Conservation (phyloP, 1,140 invertebrate genomes). For the Drosophila azteca region DNA sequence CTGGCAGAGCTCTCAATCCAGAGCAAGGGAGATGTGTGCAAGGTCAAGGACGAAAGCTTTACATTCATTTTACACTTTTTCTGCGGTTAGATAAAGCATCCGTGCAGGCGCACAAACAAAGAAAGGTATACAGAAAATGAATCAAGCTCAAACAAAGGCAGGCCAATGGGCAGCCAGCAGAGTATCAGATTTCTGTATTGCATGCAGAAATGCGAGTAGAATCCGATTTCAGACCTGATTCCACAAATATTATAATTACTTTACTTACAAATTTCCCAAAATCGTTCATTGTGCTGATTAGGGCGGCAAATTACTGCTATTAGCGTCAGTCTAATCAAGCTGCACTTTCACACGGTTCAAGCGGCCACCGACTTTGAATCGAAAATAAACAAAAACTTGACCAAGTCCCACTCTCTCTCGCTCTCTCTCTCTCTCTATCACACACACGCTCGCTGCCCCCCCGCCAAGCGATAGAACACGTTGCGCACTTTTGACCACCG, state of each 20-base stretch:
- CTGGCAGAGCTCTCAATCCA: not conserved
- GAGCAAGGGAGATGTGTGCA: constrained; percentile 52
- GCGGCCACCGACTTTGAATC: constrained; percentile 11
- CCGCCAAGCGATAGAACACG: constrained; percentile 46
- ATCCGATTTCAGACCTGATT: no score
- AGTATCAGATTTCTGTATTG: constrained; percentile 1
- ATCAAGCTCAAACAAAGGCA: not conserved
- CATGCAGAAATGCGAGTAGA: no score
- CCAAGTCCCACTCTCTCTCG: constrained; percentile 1
- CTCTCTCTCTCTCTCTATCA: not conserved
- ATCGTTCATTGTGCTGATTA: constrained; percentile 39
- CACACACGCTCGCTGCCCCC: not conserved
- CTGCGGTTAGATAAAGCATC: constrained; percentile 75
- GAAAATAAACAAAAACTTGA: constrained; percentile 37
- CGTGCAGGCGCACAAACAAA: constrained; percentile 10
- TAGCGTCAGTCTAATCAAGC: constrained; percentile 43
- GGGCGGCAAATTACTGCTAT: constrained; percentile 49
- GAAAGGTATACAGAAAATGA: not conserved
- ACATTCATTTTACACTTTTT: constrained; percentile 26
- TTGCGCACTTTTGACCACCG: constrained; percentile 68
- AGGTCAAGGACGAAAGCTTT: constrained; percentile 78
- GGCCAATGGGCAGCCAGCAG: not conserved
- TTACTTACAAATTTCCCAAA: constrained; percentile 57
- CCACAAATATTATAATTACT: not conserved
- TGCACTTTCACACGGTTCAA: constrained; percentile 66